Percentiles rank a stretch among this genome's conserved stretches.
Evolutionary conservation across 2,797 vertebrate genomes (phyloP).

Genomic region (Neosilurus hyrtlii): DNA sequence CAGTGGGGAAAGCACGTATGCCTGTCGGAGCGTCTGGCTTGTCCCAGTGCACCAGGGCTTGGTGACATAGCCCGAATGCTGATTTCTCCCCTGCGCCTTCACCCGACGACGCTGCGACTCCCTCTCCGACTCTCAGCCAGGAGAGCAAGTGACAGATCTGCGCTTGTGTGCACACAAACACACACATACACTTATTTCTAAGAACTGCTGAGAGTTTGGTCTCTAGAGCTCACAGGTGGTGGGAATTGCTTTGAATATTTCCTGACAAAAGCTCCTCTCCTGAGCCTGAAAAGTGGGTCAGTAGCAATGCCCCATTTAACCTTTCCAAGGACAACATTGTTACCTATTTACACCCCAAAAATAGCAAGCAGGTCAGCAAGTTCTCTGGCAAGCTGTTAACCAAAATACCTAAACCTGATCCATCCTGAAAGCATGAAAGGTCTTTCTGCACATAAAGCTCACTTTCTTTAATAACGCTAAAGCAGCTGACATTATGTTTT

Average conservation of each 20-base stretch:
- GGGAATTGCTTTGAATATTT: constrained; percentile 62
- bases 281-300: constrained; percentile 53
- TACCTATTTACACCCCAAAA: constrained; percentile 32
- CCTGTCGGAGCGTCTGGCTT: constrained; percentile 60
- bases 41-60: constrained; percentile 54
- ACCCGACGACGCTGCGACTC: constrained; percentile 44
- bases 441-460: neutral
- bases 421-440: neutral
- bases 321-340: constrained; percentile 42
- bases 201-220: constrained; percentile 51
- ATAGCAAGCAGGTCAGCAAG: constrained; percentile 7
- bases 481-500: constrained; percentile 32
- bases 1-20: constrained; percentile 58
- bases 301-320: constrained; percentile 46
- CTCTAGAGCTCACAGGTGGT: constrained; percentile 62
- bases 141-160: constrained; percentile 60
- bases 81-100: constrained; percentile 56
- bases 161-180: constrained; percentile 47
- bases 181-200: constrained; percentile 55
- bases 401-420: constrained; percentile 2
- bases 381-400: neutral
- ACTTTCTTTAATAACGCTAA: constrained; percentile 13
- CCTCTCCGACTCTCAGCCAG: constrained; percentile 53
- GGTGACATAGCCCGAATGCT: constrained; percentile 62
- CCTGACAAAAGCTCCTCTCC: constrained; percentile 59